These are phyloP conservation scores for Morus bassanus DNA, from an alignment of 2,797 vertebrate genomes.

Conservation along the genomic window DNA sequence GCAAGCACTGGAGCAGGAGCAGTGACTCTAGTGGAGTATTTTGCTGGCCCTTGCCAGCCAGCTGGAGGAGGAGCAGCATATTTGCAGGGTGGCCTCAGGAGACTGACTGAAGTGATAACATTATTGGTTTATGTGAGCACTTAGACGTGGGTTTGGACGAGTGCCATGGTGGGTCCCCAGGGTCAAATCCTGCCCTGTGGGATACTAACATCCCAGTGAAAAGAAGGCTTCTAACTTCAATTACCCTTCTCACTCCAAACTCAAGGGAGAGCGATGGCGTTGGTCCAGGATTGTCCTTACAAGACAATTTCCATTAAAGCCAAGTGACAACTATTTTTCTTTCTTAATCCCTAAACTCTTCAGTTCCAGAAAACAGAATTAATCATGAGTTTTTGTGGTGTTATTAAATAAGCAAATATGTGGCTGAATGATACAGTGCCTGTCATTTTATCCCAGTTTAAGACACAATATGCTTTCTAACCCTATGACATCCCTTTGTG, in stretches of 20 bases:
- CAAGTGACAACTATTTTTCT: constrained; percentile 11
- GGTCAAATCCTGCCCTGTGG: background rate
- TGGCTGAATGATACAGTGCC: constrained; percentile 3
- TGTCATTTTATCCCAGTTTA: constrained; percentile 37
- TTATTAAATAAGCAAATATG: constrained; percentile 27
- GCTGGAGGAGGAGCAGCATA: rapidly evolving
- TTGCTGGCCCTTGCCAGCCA: background rate
- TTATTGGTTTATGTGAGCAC: background rate
- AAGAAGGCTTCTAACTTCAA: background rate
- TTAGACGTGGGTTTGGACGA: background rate
- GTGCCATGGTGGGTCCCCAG: background rate
- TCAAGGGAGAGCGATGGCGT: background rate
- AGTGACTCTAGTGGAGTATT: background rate
- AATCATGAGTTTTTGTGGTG: constrained; percentile 1
- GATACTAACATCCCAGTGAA: background rate
- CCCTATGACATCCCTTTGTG: constrained; percentile 33
- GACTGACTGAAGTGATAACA: background rate
- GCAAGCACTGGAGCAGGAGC: background rate
- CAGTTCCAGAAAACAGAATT: background rate
- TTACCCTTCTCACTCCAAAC: background rate
- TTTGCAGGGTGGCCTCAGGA: background rate
- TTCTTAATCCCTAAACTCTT: background rate
- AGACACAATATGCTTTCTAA: constrained; percentile 8
- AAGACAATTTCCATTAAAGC: background rate
- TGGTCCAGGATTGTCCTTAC: background rate